phyloP scores from a whole-genome alignment of 2,888 invertebrate species.

The Keiferia lycopersicella region DNA sequence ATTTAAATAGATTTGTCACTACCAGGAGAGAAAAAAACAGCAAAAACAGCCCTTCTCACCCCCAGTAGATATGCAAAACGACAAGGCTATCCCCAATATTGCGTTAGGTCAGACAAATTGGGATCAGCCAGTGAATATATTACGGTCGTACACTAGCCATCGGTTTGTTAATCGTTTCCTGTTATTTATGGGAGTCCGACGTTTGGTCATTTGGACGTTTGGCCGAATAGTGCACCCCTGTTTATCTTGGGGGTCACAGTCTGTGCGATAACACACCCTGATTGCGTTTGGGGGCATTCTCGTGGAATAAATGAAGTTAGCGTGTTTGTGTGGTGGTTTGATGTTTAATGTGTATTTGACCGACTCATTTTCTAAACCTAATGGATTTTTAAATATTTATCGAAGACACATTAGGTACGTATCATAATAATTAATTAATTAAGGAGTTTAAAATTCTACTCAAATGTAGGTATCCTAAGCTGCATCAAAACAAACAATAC shows the following conservation, averaged over 20 bases:
- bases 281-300: conserved; percentile 15
- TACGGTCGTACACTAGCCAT: conserved; percentile 70
- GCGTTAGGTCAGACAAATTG: conserved; percentile 80
- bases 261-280: conserved; percentile 17
- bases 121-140: conserved; percentile 79
- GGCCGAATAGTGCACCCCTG: conserved; percentile 31
- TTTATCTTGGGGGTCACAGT: conserved; percentile 42
- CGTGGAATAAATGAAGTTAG: background rate
- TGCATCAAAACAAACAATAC: background rate
- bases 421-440: no score
- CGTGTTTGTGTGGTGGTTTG: background rate
- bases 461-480: no score
- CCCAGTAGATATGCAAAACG: conserved; percentile 53
- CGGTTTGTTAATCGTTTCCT: conserved; percentile 76
- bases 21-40: background rate
- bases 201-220: conserved; percentile 44
- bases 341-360: no score
- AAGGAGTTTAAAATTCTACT: no score
- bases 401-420: no score
- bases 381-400: no score
- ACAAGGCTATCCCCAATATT: conserved; percentile 66
- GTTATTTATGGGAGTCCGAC: conserved; percentile 64
- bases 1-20: no score
- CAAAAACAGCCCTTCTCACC: conserved; percentile 13
- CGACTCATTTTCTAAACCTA: no score